Percentiles rank a stretch among this genome's conserved stretches.
These are phyloP conservation scores for Okamejei kenojei DNA, from an alignment of 2,797 vertebrate species.

Conservation along the genomic window DNA sequence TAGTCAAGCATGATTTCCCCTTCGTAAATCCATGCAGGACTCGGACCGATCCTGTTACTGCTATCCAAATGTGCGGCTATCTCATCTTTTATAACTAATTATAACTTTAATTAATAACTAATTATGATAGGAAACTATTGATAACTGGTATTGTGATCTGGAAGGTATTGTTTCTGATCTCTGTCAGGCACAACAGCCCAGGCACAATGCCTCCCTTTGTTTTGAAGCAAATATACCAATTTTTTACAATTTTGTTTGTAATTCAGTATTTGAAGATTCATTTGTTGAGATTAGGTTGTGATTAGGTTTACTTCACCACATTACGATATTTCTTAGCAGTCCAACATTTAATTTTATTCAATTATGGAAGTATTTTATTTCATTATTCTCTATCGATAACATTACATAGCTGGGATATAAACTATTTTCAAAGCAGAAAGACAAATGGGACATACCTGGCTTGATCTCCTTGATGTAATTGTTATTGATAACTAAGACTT, in stretches of 20 bases:
- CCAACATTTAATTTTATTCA: not conserved
- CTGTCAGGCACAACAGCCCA: too few species aligned
- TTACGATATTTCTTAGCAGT: not conserved
- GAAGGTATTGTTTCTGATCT: too few species aligned
- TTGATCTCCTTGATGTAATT: conserved; percentile 35
- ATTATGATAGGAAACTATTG: too few species aligned
- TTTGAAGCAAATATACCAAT: not conserved
- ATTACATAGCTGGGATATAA: not conserved
- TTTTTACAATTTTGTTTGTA: not conserved
- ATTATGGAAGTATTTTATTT: not conserved
- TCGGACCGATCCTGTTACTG: too few species aligned
- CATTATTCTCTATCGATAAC: not conserved
- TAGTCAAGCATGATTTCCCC: too few species aligned
- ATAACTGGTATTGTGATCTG: too few species aligned
- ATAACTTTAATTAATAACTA: too few species aligned
- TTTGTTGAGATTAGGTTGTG: not conserved
- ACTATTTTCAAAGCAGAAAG: not conserved
- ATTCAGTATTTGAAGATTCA: not conserved
- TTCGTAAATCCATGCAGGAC: too few species aligned
- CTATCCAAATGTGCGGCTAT: too few species aligned
- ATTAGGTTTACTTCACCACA: not conserved
- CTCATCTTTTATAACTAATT: too few species aligned
- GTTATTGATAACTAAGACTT: conserved; percentile 26
- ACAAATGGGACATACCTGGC: not conserved
- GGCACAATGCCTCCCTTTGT: not conserved